Evolutionary conservation across 2,797 vertebrate genomes (phyloP), one percentile per base, ranked within the genome.

Genomic region (Peromyscus attwateri): DNA sequence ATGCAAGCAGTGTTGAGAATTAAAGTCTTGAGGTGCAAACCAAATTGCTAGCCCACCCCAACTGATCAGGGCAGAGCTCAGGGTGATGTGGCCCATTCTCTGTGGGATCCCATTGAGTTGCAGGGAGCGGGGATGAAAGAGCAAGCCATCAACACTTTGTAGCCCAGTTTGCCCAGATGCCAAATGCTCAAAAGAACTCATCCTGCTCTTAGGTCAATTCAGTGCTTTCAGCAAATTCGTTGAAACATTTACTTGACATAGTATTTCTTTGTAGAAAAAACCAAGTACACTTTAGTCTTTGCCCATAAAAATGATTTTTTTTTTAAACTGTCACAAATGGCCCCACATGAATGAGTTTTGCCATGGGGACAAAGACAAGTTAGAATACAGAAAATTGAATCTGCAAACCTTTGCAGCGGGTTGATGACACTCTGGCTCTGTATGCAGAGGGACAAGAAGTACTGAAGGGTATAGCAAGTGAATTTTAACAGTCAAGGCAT

Each of bases 251-350:
- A 76, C 57, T 76, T 79, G 81, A 91, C 92, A 91, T 77, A n/a
- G 73, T 90, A 79, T 97, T 88, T 94, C 90, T 95, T 95, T 52
- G 76, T 19, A 52, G 43, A 68, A 87, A 93, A 92, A 93, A 55
- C 66, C 90, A 93, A 83, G 75, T 25, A 62, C 55, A 46, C 34
- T 93, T 75, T 77, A 57, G 23, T 92, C 75, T 94, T 87, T 95
- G 68, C 60, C 49, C 87, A 87, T 83, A 83, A 96, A 92, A 95
- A 62, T 81, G 43, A 95, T 68, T 82, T 52, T 87, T 87, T 40
- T 37, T 21, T 43, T 29, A 85, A 92, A 87, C 82, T 43, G 37
- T 79, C 68, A 84, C 29, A 81, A 87, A 90, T n/a, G 76, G 92
- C 43, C 29, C 52, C n/a, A 40, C n/a, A 87, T 79, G 82, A 96